Base-by-base conservation (phyloP, 1,140 invertebrate species). In the Dreissena rostriformis region DNA sequence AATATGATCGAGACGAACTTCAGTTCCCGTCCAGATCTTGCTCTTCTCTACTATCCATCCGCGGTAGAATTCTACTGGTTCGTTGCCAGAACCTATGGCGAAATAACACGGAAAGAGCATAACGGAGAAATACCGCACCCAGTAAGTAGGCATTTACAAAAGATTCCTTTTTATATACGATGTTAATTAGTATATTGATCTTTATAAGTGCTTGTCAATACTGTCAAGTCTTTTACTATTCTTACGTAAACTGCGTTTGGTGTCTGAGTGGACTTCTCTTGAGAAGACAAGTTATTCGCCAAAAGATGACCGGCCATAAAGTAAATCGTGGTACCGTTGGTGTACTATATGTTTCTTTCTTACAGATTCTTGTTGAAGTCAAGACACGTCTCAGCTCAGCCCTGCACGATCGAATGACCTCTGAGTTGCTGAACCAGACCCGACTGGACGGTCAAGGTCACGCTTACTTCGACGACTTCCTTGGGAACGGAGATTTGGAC, bases 51-150 rank as follows among this genome's bases (percentile, higher is more conserved):
- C 67, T 92, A 92, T 74, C 91, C 91, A 0, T 91, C 91, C 24
- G 86, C 86, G 17, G 87, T 89, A 14, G 90, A 92, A 65, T 92
- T 92, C 82, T 90, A 91, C 75, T 92, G 91, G 91, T 92, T 91
- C 76, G 90, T 91, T 15, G 86, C 89, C 1, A 68, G 91, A 63
- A 91, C 91, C n/a, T 86, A 85, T 39, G 77, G 85, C 24, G 85
- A 87, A 78, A 80, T 91, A 15, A 81, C 84, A 28, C 82, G 87
- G 22, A 75, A 79, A 12, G 52, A 66, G 17, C 63, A 76, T 8
- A 28, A 76, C n/a, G 74, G 70, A n/a, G 79, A 65, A 26, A 68
- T 88, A 22, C 87, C 87, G 10, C 85, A 86, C 68, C 49, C 55
- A 24, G 87, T 88, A 52, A 66, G 70, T 80, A 17, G 28, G 49